Evolutionary conservation across 2,113 vertebrate species (phyloP).

Genomic region (Xiphophorus maculatus): DNA sequence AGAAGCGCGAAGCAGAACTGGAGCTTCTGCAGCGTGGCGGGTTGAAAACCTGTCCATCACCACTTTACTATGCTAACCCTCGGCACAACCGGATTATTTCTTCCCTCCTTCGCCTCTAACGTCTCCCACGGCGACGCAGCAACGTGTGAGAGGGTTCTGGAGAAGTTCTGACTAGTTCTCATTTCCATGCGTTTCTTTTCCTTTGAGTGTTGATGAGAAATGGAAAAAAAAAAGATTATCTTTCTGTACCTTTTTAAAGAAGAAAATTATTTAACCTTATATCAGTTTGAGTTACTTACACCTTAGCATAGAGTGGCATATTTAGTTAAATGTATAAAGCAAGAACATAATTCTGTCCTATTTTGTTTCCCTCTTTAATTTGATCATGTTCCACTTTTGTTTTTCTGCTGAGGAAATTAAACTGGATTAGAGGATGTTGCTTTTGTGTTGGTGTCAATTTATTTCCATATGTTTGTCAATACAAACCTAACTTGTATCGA

Average conservation of each 20-base stretch:
- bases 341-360: constrained; percentile 71
- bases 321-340: constrained; percentile 92
- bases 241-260: constrained; percentile 90
- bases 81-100: constrained; percentile 31
- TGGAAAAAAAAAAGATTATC: constrained; percentile 86
- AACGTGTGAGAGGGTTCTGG: constrained; percentile 28
- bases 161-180: constrained; percentile 45
- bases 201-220: constrained; percentile 88
- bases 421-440: constrained; percentile 87
- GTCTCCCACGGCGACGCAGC: constrained; percentile 27
- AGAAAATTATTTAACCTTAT: constrained; percentile 98
- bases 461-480: background rate
- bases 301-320: constrained; percentile 95
- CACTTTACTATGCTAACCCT: constrained; percentile 67
- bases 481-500: background rate
- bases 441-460: constrained; percentile 18
- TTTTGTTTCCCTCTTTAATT: constrained; percentile 73
- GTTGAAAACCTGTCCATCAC: constrained; percentile 31
- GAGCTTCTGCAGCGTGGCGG: constrained; percentile 8
- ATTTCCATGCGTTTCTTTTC: constrained; percentile 60
- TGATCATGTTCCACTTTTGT: constrained; percentile 79
- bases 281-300: constrained; percentile 97
- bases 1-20: background rate
- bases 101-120: background rate
- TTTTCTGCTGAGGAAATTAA: constrained; percentile 92